These are phyloP conservation scores for Sipha maydis DNA, from an alignment of 2,888 invertebrate genomes.

Conservation along the genomic window DNA sequence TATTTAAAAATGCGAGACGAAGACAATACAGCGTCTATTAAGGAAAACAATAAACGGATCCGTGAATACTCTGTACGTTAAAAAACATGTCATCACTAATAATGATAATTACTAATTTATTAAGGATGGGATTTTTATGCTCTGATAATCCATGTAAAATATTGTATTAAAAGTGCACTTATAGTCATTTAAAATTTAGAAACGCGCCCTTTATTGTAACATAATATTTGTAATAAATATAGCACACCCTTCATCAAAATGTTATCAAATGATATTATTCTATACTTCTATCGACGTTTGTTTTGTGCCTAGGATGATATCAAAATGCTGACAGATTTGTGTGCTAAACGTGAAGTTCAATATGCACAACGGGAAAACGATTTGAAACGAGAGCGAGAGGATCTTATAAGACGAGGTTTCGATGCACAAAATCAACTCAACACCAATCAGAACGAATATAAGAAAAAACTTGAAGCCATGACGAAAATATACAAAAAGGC, in stretches of 20 bases:
- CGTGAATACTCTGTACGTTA: constrained; percentile 62
- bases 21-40: constrained; percentile 68
- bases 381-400: constrained; percentile 63
- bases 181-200: too few relatives aligned
- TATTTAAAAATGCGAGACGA: constrained; percentile 71
- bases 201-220: too few relatives aligned
- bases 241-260: too few relatives aligned
- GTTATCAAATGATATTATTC: too few relatives aligned
- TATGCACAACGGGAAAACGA: constrained; percentile 59
- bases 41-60: constrained; percentile 67
- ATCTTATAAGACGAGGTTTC: constrained; percentile 63
- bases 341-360: constrained; percentile 60
- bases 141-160: too few relatives aligned
- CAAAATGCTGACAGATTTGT: constrained; percentile 70
- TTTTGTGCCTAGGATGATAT: constrained; percentile 65
- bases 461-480: constrained; percentile 72
- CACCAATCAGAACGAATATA: constrained; percentile 69
- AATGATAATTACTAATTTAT: neutral
- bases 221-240: too few relatives aligned
- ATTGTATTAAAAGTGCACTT: too few relatives aligned
- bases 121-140: too few relatives aligned
- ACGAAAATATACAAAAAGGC: constrained; percentile 74
- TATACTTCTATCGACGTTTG: neutral
- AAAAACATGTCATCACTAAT: neutral
- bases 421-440: constrained; percentile 67